Evolutionary conservation across 2,888 invertebrate genomes (phyloP), one percentile per base, ranked within the genome.

Genomic region (Nowickia ferox): DNA sequence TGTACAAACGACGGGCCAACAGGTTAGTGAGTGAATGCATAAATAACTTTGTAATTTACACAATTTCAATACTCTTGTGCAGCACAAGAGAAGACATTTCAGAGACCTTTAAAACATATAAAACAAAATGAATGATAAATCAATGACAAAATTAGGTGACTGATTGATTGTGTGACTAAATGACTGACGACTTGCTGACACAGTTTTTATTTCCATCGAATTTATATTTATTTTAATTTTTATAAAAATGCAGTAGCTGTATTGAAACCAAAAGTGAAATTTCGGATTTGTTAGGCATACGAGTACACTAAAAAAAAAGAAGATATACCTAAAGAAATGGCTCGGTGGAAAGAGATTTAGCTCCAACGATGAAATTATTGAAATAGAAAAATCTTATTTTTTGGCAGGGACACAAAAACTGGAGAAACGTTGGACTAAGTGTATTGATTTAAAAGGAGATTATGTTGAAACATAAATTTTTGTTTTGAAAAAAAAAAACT

Each of bases 51-150:
- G 53, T 68, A 61, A 72, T 84, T 81, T 53, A 59, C 38, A 76
- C 40, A 65, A 74, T 22, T 57, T 48, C 30, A 77, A 71, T 71
- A 22, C 53, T 53, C n/a, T 44, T 42, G 61, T 55, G 30, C 30
- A 6, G 30, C 0, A 6, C n/a, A n/a, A n/a, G n/a, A n/a, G n/a
- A n/a, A n/a, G n/a, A 22, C 11, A 42, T 57, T 44, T 22, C 11
- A 19, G 11, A 48, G 69, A 57, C 75, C 63, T 75, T 68, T 57
- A 65, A 57, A 44, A 40, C 6, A 44, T 65, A 40, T 42, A 46
- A 53, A 74, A 61, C 46, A 48, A 57, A 68, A 63, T 82, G 44
- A 78, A 85, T 82, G 80, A 72, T 77, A 81, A 72, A 76, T 84
- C 46, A 80, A 84, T 72, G 74, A 63, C 74, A 82, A 85, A 63